Base-by-base conservation (phyloP, 1,140 invertebrate species). In the Drosophila nasuta region DNA sequence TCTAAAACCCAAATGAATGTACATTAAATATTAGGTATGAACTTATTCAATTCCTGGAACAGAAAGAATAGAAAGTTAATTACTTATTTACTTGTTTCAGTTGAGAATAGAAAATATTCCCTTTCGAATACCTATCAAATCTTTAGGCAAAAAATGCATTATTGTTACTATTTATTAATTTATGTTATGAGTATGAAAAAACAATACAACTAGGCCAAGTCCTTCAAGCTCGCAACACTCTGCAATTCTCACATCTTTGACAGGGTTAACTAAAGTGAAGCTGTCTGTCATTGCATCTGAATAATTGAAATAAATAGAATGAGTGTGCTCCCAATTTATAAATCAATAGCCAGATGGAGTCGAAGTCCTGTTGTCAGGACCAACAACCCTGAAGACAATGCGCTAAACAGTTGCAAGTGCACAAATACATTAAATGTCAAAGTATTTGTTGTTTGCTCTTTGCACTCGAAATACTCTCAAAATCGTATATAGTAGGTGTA, bases 401-500 rank as follows among this genome's bases (percentile, higher is more conserved):
- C 17, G 41, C 57, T 59, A 30, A 59, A 30, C 57, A 59, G 41
- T 59, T 59, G 41, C 57, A 59, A 56, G 54, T 57, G 64, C 64
- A 25, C 20, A 67, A 45, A 67, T 38, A 60, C 63, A 59, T 51
- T 59, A 45, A 45, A 52, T 48, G 57, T 38, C 35, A 49, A 68
- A 20, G 64, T 35, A 67, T 67, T 67, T 57, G 20, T 33, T 48
- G 35, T 33, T 48, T 20, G 48, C 25, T 54, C 17, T 35, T 56
- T 56, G 13, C 52, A 13, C 17, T 58, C 64, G 10, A 56, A 56
- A 45, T 28, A 45, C 49, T 57, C 54, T 13, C 35, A 11, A 38
- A 43, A 43, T 54, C 46, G 28, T 71, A 33, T 45, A 25, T 25
- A 25, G 20, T 25, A 33, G 46, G 41, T 43, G 70, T 87, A 88